Evolutionary conservation across 2,888 invertebrate species (phyloP), one percentile per base, ranked within the genome.

Genomic region (Platypus cylindrus): DNA sequence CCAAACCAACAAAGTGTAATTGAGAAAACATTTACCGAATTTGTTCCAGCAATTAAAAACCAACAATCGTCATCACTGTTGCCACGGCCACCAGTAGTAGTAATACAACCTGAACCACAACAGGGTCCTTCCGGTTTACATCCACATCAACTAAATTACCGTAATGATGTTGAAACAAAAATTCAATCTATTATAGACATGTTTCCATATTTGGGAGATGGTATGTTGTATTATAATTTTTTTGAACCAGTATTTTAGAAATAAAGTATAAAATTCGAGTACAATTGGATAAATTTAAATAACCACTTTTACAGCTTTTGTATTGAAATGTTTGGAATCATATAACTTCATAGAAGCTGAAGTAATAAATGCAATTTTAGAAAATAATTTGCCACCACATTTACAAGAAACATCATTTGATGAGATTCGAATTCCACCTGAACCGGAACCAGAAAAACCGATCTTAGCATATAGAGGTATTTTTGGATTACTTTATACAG

Each of bases 341-440:
- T 87, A 83, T 51, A 73, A 80, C 13, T 80, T 75, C 57, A 72
- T 79, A 47, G 67, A 77, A 1, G 81, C 79, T 45, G 69, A 73
- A 46, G 86, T 87, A 3, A 79, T 94, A 38, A 78, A 86, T 55
- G 82, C 83, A 29, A 66, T 93, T 38, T 60, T 94, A 30, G 91
- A 91, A 59, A 75, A 76, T 46, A 73, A 68, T 42, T 60, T 81
- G 17, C 75, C 78, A 2, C 55, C 65, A 0, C 51, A 61, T 38
- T 35, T 60, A 9, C 40, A 40, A 34, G 54, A 68, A 18, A 54
- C 61, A 35, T 51, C 59, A 4, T 50, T 51, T 14, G 54, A 55
- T 43, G 30, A 44, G 12, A 55, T 58, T 17, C 67, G 74, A 41
- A 75, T 80, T 44, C 78, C 79, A 0, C 67, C 71, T 11, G 79